Conservation (phyloP, 2,888 invertebrate species). For the Drosophila atripex region DNA sequence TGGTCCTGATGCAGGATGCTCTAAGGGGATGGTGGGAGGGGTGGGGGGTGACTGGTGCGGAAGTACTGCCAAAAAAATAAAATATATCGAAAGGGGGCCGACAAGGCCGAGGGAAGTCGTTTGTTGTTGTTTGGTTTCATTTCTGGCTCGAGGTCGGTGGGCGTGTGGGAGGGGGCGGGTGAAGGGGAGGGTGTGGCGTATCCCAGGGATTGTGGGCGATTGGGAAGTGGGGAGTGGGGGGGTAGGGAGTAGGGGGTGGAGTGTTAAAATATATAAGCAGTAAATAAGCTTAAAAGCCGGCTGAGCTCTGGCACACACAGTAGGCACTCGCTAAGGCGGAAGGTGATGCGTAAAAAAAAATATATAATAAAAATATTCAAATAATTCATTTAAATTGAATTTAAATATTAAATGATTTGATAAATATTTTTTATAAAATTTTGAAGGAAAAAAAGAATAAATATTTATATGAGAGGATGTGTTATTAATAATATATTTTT, state of each 20-base stretch:
- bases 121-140: slow-evolving; percentile 51
- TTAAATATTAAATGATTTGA: no score
- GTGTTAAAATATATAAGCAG: slow-evolving; percentile 78
- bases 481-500: no score
- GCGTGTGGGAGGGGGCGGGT: background rate
- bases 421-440: no score
- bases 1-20: slow-evolving; percentile 14
- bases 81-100: slow-evolving; percentile 30
- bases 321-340: background rate
- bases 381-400: background rate
- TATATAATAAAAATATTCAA: background rate
- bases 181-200: background rate
- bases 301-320: slow-evolving; percentile 31
- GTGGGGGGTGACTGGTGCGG: slow-evolving; percentile 17
- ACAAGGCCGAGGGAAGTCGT: slow-evolving; percentile 47
- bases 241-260: background rate
- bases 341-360: background rate
- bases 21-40: slow-evolving; percentile 19
- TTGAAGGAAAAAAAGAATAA: no score
- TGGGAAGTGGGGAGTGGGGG: background rate
- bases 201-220: no score
- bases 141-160: slow-evolving; percentile 13
- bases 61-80: slow-evolving; percentile 59
- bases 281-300: slow-evolving; percentile 75
- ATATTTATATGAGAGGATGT: no score